These are phyloP conservation scores for Trimorus sp. DNA, from an alignment of 2,888 invertebrate species.

Conservation along the genomic window DNA sequence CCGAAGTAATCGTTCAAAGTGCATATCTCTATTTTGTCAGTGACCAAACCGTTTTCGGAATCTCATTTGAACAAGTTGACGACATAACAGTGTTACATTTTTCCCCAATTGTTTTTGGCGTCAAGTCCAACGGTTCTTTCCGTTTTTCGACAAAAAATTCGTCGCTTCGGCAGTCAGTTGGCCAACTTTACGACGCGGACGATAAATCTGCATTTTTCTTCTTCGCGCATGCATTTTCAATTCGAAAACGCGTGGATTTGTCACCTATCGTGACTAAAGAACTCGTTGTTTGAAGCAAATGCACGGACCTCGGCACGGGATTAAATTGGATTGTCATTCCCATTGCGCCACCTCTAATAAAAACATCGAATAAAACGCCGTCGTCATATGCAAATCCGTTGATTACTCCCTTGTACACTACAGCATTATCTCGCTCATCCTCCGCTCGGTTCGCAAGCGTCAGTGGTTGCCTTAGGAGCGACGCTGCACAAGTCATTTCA, in stretches of 20 bases:
- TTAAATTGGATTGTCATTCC: slow-evolving; percentile 66
- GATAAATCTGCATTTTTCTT: slow-evolving; percentile 27
- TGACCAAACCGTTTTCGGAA: too few relatives aligned
- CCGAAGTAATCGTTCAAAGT: too few relatives aligned
- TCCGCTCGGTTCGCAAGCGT: slow-evolving; percentile 22
- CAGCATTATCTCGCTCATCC: slow-evolving; percentile 40
- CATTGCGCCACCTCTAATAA: slow-evolving; percentile 64
- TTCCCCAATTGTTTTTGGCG: too few relatives aligned
- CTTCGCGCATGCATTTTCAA: slow-evolving; percentile 28
- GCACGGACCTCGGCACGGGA: slow-evolving; percentile 26
- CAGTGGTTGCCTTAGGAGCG: slow-evolving; percentile 19
- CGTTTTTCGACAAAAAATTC: not conserved
- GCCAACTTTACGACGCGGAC: not conserved
- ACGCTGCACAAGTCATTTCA: slow-evolving; percentile 24
- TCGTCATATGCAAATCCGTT: slow-evolving; percentile 71
- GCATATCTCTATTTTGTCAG: too few relatives aligned
- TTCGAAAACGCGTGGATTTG: slow-evolving; percentile 34
- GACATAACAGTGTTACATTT: too few relatives aligned
- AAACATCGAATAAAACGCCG: slow-evolving; percentile 66
- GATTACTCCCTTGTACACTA: slow-evolving; percentile 67
- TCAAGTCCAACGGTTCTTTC: too few relatives aligned
- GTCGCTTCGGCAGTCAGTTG: not conserved
- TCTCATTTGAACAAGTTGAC: too few relatives aligned
- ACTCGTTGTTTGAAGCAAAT: slow-evolving; percentile 32
- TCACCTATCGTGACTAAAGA: slow-evolving; percentile 44